Evolutionary conservation across 2,888 invertebrate genomes (phyloP).

Genomic region (Drosophila trichaetosa): DNA sequence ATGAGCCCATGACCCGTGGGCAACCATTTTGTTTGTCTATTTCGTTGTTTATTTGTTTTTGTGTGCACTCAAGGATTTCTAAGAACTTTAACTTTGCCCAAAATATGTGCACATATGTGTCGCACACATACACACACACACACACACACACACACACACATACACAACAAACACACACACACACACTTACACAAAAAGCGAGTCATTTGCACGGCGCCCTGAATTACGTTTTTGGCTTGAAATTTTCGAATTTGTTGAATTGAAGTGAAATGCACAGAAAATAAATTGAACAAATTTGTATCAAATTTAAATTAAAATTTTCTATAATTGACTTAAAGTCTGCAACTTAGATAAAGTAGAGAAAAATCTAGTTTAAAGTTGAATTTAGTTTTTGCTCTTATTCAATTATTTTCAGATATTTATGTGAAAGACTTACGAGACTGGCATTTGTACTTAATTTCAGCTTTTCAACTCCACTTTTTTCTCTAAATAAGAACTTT

Average conservation of each 20-base stretch:
- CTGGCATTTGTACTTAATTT: not conserved
- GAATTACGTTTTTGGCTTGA: conserved; percentile 35
- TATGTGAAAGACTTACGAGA: not conserved
- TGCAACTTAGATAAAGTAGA: not conserved
- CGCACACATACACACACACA: conserved; percentile 21
- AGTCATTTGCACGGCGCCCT: conserved; percentile 46
- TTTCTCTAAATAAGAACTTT: not conserved
- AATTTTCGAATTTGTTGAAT: conserved; percentile 45
- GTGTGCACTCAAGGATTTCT: conserved; percentile 84
- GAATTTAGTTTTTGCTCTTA: not conserved
- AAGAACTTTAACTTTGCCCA: conserved; percentile 82
- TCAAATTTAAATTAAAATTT: not conserved
- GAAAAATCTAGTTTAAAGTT: not conserved
- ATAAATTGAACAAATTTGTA: not conserved
- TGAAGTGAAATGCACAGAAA: conserved; percentile 17
- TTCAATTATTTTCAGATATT: not conserved
- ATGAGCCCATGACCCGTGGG: conserved; percentile 28
- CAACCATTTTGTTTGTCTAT: conserved; percentile 74
- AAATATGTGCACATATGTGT: conserved; percentile 71
- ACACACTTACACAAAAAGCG: conserved; percentile 15
- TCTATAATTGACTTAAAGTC: not conserved
- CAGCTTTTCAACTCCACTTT: not conserved
- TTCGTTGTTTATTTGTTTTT: conserved; percentile 83
- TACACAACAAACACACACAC: no score
- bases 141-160: conserved; percentile 23